These are phyloP conservation scores for Scatophagus argus DNA, from an alignment of 2,113 vertebrate genomes.

Conservation along the genomic window DNA sequence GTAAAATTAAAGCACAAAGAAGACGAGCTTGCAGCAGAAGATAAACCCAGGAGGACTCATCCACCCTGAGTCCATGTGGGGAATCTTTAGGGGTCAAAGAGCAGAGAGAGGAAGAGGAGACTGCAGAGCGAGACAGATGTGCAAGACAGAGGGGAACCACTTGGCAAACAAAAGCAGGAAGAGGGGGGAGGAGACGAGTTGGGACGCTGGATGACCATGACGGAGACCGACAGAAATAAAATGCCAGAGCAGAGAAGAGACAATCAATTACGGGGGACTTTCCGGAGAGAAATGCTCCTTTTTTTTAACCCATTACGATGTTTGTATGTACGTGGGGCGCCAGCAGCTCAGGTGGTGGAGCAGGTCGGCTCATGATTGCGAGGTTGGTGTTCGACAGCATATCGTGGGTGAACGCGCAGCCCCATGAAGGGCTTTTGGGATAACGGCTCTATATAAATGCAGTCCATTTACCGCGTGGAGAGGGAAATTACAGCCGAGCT, in stretches of 20 bases:
- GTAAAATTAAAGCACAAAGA: not conserved
- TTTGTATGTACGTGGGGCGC: not conserved
- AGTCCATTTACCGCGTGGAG: constrained; percentile 52
- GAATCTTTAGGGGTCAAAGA: constrained; percentile 31
- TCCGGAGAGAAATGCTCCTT: constrained; percentile 5
- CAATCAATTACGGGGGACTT: constrained; percentile 30
- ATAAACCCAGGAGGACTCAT: constrained; percentile 7
- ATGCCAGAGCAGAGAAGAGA: constrained; percentile 25
- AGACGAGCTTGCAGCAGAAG: not conserved
- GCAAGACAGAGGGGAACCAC: constrained; percentile 55
- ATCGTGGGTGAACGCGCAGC: constrained; percentile 20
- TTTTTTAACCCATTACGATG: constrained; percentile 9
- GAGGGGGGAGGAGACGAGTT: constrained; percentile 25
- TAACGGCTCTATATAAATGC: constrained; percentile 51
- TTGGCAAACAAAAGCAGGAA: constrained; percentile 80
- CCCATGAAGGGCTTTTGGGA: constrained; percentile 20
- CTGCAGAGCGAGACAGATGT: constrained; percentile 65
- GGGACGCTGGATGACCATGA: constrained; percentile 26
- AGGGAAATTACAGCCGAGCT: constrained; percentile 47
- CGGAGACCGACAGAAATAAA: constrained; percentile 58
- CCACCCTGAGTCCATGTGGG: not conserved
- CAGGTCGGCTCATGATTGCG: not conserved
- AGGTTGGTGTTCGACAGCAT: not conserved
- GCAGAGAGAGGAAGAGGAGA: constrained; percentile 48
- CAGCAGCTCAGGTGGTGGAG: constrained; percentile 8